phyloP scores from a whole-genome alignment of 1,140 invertebrate species.

The Zaprionus camerounensis region DNA sequence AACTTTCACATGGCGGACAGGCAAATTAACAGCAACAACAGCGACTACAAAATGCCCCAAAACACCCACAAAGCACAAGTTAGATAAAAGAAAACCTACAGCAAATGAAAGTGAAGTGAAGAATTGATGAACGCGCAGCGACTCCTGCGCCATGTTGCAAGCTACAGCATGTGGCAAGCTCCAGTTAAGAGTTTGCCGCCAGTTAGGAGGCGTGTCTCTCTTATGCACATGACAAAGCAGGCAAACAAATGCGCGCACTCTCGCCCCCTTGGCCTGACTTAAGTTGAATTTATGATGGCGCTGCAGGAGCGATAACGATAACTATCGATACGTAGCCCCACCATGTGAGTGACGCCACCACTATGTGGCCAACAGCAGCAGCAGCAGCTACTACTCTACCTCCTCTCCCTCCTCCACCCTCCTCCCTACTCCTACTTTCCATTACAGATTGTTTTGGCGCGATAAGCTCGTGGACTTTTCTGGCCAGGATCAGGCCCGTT shows the following conservation, averaged over 20 bases:
- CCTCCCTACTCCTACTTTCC: neutral
- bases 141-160: too few relatives aligned
- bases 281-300: constrained; percentile 67
- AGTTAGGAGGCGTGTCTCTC: constrained; percentile 40
- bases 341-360: neutral
- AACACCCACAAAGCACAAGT: constrained; percentile 58
- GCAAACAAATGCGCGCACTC: constrained; percentile 43
- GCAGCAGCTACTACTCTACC: too few relatives aligned
- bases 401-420: neutral
- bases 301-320: constrained; percentile 51
- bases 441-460: neutral
- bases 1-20: constrained; percentile 72
- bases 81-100: constrained; percentile 3
- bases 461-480: constrained; percentile 4
- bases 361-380: neutral
- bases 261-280: constrained; percentile 5
- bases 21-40: constrained; percentile 58
- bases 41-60: constrained; percentile 57
- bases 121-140: constrained; percentile 67
- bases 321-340: constrained; percentile 51
- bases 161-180: too few relatives aligned
- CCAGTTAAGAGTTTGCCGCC: constrained; percentile 20
- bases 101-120: constrained; percentile 76
- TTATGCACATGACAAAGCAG: constrained; percentile 63
- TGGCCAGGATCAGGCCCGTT: constrained; percentile 39